A percentile compares a stretch with the other conserved stretches of the same genome.
Conservation (phyloP, 2,797 vertebrate genomes). For the Acanthurus lineatus region DNA sequence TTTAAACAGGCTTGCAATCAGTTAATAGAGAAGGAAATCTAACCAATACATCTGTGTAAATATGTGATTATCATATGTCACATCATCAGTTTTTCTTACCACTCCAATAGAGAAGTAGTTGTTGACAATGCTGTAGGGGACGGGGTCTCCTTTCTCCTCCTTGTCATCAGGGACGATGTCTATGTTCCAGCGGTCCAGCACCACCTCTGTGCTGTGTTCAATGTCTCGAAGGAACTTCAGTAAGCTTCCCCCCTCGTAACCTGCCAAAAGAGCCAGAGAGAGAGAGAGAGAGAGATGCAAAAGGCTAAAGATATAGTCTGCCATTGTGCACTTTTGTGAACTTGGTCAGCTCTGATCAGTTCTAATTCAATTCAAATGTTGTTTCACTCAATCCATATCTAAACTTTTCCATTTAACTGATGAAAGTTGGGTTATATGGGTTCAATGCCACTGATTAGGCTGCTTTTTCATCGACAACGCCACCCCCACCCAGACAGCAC, state of each 20-base stretch:
- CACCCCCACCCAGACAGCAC: conserved; percentile 1
- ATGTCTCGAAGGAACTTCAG: conserved; percentile 94
- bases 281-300: too few relatives aligned
- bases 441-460: too few relatives aligned
- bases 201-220: conserved; percentile 92
- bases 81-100: conserved; percentile 83
- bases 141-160: conserved; percentile 91
- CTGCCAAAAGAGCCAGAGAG: conserved; percentile 70
- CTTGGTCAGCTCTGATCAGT: too few relatives aligned
- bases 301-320: too few relatives aligned
- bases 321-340: too few relatives aligned
- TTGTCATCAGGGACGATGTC: conserved; percentile 91
- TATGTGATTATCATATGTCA: not conserved
- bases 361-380: too few relatives aligned
- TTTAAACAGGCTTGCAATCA: too few relatives aligned
- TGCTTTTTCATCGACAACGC: too few relatives aligned
- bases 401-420: too few relatives aligned
- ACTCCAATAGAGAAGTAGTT: conserved; percentile 98
- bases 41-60: not conserved
- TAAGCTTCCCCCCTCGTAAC: conserved; percentile 94
- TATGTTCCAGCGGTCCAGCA: conserved; percentile 95
- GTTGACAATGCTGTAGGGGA: conserved; percentile 95
- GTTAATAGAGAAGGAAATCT: too few relatives aligned
- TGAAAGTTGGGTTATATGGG: too few relatives aligned
- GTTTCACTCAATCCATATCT: too few relatives aligned